These are phyloP conservation scores for Nyctereutes procyonoides DNA, from an alignment of 2,113 vertebrate species.

Conservation along the genomic window DNA sequence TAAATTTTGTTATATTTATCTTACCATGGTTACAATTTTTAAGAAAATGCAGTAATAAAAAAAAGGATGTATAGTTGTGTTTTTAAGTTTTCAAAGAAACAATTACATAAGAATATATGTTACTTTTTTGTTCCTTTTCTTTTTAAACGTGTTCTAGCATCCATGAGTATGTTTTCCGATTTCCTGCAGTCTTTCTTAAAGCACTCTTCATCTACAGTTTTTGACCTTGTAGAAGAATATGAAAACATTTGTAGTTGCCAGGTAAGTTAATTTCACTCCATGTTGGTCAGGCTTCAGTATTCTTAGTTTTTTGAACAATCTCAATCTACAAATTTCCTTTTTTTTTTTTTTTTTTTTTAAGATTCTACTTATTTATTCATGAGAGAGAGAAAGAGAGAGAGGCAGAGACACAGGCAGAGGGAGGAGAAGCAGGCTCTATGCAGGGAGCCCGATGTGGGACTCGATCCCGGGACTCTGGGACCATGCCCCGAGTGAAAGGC, in stretches of 20 bases:
- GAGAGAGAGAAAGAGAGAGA: too few species aligned
- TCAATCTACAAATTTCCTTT: conserved; percentile 26
- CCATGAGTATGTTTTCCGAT: conserved; percentile 94
- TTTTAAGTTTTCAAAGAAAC: conserved; percentile 22
- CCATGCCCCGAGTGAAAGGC: too few species aligned
- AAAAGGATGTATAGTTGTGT: neutral
- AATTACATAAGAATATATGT: neutral
- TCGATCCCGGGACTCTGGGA: too few species aligned
- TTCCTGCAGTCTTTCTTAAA: conserved; percentile 94
- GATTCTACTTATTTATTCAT: too few species aligned
- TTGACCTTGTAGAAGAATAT: conserved; percentile 95
- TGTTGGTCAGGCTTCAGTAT: neutral
- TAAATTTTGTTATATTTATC: neutral
- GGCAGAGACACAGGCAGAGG: too few species aligned
- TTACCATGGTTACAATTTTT: neutral
- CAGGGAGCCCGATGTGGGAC: too few species aligned
- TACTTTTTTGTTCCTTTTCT: conserved; percentile 38
- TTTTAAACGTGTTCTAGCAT: conserved; percentile 87
- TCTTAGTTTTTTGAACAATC: neutral
- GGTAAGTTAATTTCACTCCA: conserved; percentile 81
- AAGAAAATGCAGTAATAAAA: neutral
- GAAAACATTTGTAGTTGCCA: conserved; percentile 93
- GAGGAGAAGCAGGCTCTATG: too few species aligned
- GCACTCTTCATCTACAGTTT: conserved; percentile 94
- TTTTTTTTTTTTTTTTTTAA: too few species aligned